Base-by-base conservation (phyloP, 1,140 invertebrate species). In the Drosophila ananassae region DNA sequence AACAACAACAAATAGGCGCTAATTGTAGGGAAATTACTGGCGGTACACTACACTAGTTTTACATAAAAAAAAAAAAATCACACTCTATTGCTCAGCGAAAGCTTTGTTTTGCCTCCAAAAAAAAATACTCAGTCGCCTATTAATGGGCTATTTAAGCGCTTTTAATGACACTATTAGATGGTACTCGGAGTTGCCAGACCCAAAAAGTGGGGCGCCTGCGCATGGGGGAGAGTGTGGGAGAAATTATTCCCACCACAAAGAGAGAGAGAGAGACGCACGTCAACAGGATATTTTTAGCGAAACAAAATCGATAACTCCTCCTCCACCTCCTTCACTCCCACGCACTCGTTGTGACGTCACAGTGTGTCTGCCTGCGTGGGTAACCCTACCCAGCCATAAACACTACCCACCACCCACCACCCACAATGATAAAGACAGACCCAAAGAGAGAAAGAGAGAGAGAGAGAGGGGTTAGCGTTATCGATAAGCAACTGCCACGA, bases 21-120 rank as follows among this genome's bases (percentile, higher is more conserved):
- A 87, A 85, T 85, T 85, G 82, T 78, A 79, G 82, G 82, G 83
- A 85, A 85, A 85, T 85, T 82, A 87, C 75, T 71, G 63, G 74
- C 41, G 47, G 66, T 64, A 77, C 80, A 55, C 60, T 53, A 13
- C 30, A 32, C 34, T n/a, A 12, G 34, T 12, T 44, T 44, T 5
- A 17, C 17, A 17, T 17, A 44, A 44, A 6, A 44, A 4, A 44
- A 12, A 21, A 44, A 39, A 46, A 21, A 32, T 21, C 41, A 7
- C 25, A 34, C 34, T 28, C 30, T 13, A 44, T 44, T 8, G 32
- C 53, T 62, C 66, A 62, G 24, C 60, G 71, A 50, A 50, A 34
- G 56, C 47, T 48, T 48, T 12, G 28, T 44, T 51, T 77, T 53
- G 61, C 62, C 64, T 75, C 61, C 63, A 55, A 68, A 46, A 59